Conservation (phyloP, 2,888 invertebrate species). For the Scaptomyza tumidula region DNA sequence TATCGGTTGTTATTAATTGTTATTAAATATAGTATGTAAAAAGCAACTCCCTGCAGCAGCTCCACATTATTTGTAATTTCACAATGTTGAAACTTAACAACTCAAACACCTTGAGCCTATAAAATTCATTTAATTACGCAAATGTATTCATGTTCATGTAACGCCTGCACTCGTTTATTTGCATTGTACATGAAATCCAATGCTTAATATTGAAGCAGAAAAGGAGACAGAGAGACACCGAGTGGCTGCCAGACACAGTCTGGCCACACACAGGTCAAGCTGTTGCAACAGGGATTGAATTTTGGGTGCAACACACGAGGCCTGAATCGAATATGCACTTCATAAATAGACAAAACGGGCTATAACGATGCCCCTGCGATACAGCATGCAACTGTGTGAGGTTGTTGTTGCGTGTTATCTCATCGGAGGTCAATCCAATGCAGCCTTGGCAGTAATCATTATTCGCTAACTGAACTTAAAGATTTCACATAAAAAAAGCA, state of each 20-base stretch:
- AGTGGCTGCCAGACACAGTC: constrained; percentile 8
- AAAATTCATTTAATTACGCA: constrained; percentile 23
- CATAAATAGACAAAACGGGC: constrained; percentile 1
- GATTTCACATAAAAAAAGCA: constrained; percentile 40
- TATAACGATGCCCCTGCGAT: not conserved
- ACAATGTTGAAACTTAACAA: not conserved
- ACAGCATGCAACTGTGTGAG: constrained; percentile 25
- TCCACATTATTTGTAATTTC: constrained; percentile 4
- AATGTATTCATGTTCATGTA: constrained; percentile 43
- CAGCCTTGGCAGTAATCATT: constrained; percentile 43
- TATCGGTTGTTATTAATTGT: too few species aligned
- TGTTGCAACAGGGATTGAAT: constrained; percentile 32
- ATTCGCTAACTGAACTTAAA: constrained; percentile 1
- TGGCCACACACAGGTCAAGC: constrained; percentile 43
- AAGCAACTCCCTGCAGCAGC: not conserved
- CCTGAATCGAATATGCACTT: not conserved
- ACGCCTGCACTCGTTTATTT: constrained; percentile 32
- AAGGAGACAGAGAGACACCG: not conserved
- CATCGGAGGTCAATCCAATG: constrained; percentile 27
- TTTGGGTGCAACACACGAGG: constrained; percentile 13
- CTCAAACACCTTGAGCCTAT: not conserved
- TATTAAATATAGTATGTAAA: too few species aligned
- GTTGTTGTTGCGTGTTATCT: constrained; percentile 9
- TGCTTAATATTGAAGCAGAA: constrained; percentile 16
- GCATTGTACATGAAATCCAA: constrained; percentile 33